A percentile compares a stretch with the other conserved stretches of the same genome.
phyloP scores from a whole-genome alignment of 35 echinoderm and acorn worm species.

The Hemicentrotus pulcherrimus region DNA sequence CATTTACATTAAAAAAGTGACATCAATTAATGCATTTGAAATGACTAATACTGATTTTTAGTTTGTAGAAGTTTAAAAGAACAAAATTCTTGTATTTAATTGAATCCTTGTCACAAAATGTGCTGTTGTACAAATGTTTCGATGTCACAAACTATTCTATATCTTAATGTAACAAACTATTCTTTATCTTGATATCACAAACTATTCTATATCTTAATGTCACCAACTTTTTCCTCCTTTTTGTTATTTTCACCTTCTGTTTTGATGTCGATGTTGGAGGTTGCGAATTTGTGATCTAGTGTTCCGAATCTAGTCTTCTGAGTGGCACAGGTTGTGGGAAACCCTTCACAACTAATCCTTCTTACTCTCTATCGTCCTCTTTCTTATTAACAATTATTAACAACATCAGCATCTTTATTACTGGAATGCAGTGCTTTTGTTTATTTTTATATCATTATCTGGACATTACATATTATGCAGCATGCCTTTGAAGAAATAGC shows the following conservation, averaged over 20 bases:
- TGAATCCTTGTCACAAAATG: neutral
- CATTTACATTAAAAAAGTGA: too few species aligned
- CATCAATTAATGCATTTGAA: too few species aligned
- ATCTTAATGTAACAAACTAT: neutral
- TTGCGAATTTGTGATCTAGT: neutral
- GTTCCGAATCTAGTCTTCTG: conserved; percentile 51
- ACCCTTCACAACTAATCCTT: neutral
- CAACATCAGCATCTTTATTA: neutral
- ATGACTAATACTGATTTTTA: too few species aligned
- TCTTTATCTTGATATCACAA: neutral
- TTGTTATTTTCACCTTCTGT: neutral
- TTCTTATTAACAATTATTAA: neutral
- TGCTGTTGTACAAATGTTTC: neutral
- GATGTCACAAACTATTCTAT: neutral
- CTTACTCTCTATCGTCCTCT: neutral
- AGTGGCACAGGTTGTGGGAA: conserved; percentile 52
- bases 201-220: neutral
- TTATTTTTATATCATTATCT: neutral
- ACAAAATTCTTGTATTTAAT: neutral
- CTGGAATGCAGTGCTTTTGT: neutral
- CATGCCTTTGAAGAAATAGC: neutral
- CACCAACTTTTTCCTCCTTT: neutral
- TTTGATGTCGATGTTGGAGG: neutral
- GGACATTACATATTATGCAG: neutral
- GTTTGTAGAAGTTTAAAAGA: too few species aligned